Conservation (phyloP, 2,113 vertebrate species). For the Paradisaea rubra region DNA sequence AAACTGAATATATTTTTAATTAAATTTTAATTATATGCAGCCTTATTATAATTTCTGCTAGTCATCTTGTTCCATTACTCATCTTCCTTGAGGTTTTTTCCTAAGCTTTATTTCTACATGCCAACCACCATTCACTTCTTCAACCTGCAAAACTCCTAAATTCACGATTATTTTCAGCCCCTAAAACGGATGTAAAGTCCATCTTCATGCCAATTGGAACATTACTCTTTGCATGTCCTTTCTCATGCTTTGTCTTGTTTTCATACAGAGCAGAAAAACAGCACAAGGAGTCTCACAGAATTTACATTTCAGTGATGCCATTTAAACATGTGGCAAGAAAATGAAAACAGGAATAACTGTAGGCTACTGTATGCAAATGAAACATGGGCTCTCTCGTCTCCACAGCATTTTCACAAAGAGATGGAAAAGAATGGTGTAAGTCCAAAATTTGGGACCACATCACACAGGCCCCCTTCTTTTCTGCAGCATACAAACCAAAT, state of each 20-base stretch:
- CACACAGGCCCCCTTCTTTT: not conserved
- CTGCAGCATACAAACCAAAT: not conserved
- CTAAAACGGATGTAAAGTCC: not conserved
- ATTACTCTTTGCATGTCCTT: not conserved
- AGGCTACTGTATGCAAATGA: not conserved
- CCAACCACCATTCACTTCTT: not conserved
- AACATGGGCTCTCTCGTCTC: not conserved
- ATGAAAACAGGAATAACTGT: not conserved
- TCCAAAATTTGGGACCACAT: not conserved
- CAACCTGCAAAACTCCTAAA: not conserved
- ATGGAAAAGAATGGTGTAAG: fast-evolving
- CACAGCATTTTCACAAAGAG: not conserved
- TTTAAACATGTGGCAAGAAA: not conserved
- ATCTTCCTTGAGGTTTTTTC: not conserved
- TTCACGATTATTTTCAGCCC: not conserved
- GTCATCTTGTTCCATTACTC: not conserved
- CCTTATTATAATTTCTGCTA: not conserved
- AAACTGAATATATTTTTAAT: not conserved
- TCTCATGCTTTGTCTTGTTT: not conserved
- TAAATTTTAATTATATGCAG: not conserved
- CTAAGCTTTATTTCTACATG: not conserved
- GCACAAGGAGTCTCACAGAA: not conserved
- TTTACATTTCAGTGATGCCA: not conserved
- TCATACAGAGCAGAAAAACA: not conserved
- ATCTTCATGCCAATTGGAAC: not conserved